Evolutionary conservation across 2,113 vertebrate genomes (phyloP), one percentile per base, ranked within the genome.

Genomic region (Ploceus nigricollis): DNA sequence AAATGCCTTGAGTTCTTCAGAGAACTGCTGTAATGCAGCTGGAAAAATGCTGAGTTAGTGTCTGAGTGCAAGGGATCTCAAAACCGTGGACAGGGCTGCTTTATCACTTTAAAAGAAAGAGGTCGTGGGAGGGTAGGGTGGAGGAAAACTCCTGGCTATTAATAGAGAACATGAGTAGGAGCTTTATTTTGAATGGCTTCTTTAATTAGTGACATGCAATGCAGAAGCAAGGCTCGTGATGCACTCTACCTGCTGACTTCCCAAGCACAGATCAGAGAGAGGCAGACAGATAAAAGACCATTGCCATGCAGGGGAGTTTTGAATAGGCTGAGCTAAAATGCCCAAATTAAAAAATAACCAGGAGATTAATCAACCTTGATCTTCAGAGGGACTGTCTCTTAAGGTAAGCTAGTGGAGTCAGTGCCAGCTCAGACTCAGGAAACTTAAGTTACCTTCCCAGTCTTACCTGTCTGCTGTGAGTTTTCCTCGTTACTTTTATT

Each of bases 121-220:
- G 30, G 16, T 57, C 0, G n/a, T 86, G 51, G 88, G 85, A 93
- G 68, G 39, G 27, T 31, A 73, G 56, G 58, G 60, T 50, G 68
- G 68, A 90, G 83, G 24, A 71, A 81, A 70, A 13, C 58, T 57
- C 57, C 18, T 80, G 66, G 54, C 76, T 96, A 93, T 93, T 93
- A 95, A 92, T 89, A 94, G 89, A 63, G 31, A 81, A 28, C 66
- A 78, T 31, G 80, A 94, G 69, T 84, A 84, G 89, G 69, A 94
- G 73, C 81, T 87, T 91, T 84, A 76, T 95, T 96, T 87, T 93
- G 89, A 94, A 94, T 89, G 83, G 57, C 48, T 69, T 91, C 89
- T 75, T 81, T 91, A 94, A 87, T 92, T 82, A 94, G 83, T 18
- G 86, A 21, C 48, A n/a, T 30, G 82, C 73, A 87, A 20, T 40